Percentiles rank a stretch among this genome's conserved stretches.
These are phyloP conservation scores for Tinea pellionella DNA, from an alignment of 2,888 invertebrate genomes.

Conservation along the genomic window DNA sequence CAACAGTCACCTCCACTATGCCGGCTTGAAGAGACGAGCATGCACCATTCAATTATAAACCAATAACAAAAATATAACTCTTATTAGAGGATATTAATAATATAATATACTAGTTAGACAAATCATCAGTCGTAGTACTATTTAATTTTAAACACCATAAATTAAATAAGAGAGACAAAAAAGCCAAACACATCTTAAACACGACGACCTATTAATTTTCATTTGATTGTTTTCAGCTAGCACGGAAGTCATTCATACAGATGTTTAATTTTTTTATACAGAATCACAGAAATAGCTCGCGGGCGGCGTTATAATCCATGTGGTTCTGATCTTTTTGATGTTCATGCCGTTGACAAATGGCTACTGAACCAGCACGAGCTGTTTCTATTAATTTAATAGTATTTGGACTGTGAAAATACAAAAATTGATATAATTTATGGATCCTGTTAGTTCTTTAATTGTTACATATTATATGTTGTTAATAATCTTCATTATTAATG, in stretches of 20 bases:
- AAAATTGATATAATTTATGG: not conserved
- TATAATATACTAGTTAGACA: too few relatives aligned
- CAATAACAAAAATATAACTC: too few relatives aligned
- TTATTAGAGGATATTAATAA: too few relatives aligned
- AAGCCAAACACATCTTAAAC: too few relatives aligned
- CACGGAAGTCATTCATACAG: constrained; percentile 38
- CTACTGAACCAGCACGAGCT: constrained; percentile 23
- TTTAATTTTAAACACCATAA: not conserved
- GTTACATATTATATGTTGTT: not conserved
- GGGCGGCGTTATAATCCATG: constrained; percentile 21
- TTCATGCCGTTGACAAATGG: constrained; percentile 36
- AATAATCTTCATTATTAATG: not conserved
- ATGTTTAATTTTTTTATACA: constrained; percentile 28
- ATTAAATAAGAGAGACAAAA: not conserved
- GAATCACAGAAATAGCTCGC: constrained; percentile 28
- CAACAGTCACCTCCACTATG: too few relatives aligned
- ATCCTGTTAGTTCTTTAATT: not conserved
- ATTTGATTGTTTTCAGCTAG: constrained; percentile 32
- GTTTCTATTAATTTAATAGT: constrained; percentile 35
- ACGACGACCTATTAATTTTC: constrained; percentile 20
- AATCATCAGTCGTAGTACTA: too few relatives aligned
- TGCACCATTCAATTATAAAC: too few relatives aligned
- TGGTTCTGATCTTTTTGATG: constrained; percentile 24
- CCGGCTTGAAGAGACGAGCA: too few relatives aligned
- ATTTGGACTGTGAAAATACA: not conserved